Percentiles rank a stretch among this genome's conserved stretches.
These are phyloP conservation scores for Plestiodon gilberti DNA, from an alignment of 2,113 vertebrate genomes.

Conservation along the genomic window DNA sequence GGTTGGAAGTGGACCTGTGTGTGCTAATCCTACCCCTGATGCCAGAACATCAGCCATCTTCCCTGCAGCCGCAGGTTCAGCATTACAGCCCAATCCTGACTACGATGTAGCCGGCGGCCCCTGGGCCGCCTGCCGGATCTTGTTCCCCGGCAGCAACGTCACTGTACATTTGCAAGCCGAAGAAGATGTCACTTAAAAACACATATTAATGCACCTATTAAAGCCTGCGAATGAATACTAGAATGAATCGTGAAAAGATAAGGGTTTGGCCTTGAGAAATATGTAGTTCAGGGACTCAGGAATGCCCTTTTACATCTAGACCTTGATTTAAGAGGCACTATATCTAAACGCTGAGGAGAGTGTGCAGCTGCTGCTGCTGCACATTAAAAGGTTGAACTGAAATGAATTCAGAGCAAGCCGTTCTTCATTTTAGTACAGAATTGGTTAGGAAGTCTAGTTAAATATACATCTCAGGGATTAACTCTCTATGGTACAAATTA, in stretches of 20 bases:
- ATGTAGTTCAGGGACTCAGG: slow-evolving; percentile 48
- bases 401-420: slow-evolving; percentile 63
- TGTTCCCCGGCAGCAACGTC: too few species aligned
- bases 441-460: slow-evolving; percentile 46
- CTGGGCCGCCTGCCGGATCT: too few species aligned
- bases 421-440: slow-evolving; percentile 56
- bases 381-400: slow-evolving; percentile 71
- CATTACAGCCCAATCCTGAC: too few species aligned
- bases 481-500: slow-evolving; percentile 25
- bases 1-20: not conserved
- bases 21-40: not conserved
- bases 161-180: not conserved
- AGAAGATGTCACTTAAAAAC: not conserved
- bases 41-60: not conserved
- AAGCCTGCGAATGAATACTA: not conserved
- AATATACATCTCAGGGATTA: slow-evolving; percentile 18
- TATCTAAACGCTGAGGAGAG: slow-evolving; percentile 52
- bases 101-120: too few species aligned
- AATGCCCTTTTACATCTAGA: slow-evolving; percentile 67
- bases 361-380: slow-evolving; percentile 52
- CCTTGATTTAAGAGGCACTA: slow-evolving; percentile 67
- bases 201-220: not conserved
- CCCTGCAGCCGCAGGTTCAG: too few species aligned
- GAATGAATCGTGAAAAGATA: slow-evolving; percentile 40
- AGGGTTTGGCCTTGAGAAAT: slow-evolving; percentile 41